Evolutionary conservation across 2,888 invertebrate species (phyloP), one percentile per base, ranked within the genome.

Genomic region (Lasioglossum malachurum): DNA sequence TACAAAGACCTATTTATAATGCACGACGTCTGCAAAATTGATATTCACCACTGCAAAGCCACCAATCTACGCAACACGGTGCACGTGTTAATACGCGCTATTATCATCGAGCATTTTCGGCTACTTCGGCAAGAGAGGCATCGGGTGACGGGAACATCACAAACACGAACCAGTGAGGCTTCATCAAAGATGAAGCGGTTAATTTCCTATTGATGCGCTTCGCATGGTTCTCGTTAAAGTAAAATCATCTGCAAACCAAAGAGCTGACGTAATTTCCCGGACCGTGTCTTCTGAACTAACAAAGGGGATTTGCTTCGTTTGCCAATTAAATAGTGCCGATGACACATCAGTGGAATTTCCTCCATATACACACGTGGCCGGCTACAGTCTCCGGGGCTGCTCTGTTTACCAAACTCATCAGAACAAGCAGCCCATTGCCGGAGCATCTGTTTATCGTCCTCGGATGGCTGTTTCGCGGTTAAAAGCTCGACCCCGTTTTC

Each of bases 371-470:
- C 23, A 31, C 46, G 69, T 35, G 44, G 5, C 31, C 64, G 31
- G 2, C 16, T 27, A 7, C 64, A 7, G 64, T 64, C 64, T 31
- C 16, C 31, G 31, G 16, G 31, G 27, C 27, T 14, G 67, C 23
- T 23, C 31, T 57, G 41, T 38, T 41, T 69, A 16, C 49, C 46
- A 35, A 69, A 57, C 75, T 53, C 41, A 80, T 75, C 80, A 35
- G 27, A 53, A 57, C 49, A 69, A 75, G 23, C 69, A 41, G 8
- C 31, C 75, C 49, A 44, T 53, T 41, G 14, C 5, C 14, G 27
- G 16, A 8, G 41, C 49, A 75, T 75, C 53, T 31, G 53, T 75
- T 75, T 75, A 80, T 75, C 69, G 75, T 75, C 31, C 44, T 53
- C n/a, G 38, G 16, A 16, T 72, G 44, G 35, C 76, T 77, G 31